Base-by-base conservation (phyloP, 2,113 vertebrate genomes). In the Cheilinus undulatus region DNA sequence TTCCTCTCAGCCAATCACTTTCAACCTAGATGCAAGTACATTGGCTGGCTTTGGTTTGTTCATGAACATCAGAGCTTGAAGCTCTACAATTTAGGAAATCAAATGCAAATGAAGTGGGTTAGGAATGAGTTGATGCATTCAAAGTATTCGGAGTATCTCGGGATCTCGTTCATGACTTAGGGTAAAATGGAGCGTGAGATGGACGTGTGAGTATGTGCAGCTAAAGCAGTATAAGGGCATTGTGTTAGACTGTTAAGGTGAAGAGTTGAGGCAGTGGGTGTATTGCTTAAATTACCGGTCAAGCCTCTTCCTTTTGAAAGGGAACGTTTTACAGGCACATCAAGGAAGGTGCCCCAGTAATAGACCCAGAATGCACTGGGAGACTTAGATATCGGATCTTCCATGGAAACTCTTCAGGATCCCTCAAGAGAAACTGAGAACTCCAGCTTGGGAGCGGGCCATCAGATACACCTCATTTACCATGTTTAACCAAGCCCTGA, bases 1-100 rank as follows among this genome's bases (percentile, higher is more conserved):
- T 57, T 73, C 38, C 71, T 52, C 66, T 83, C 72, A 75, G 42
- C 76, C 74, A 68, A 52, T 76, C 62, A 56, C 61, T 27, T 46
- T 43, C 45, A 40, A 76, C 72, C 53, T 59, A 58, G 43, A 84
- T 72, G 63, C 80, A 80, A 80, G 76, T 62, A 53, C 67, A 59
- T 71, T 58, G 24, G 38, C 61, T 63, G 73, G 60, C 46, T 81
- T 52, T 58, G 80, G 69, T 71, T n/a, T 57, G 40, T 60, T 59
- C 56, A 57, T 79, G 62, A 61, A 71, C 20, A 11, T 58, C 53
- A 64, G 59, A 76, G 42, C n/a, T 28, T 9, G 3, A 17, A 20
- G 20, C 17, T 40, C 4, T 42, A 7, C 17, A 43, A 43, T 43
- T 19, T 43, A 19, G 19, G 19, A 43, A 43, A 43, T n/a, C 42